phyloP scores from a whole-genome alignment of 1,140 invertebrate genomes.

The Drosophila truncata region DNA sequence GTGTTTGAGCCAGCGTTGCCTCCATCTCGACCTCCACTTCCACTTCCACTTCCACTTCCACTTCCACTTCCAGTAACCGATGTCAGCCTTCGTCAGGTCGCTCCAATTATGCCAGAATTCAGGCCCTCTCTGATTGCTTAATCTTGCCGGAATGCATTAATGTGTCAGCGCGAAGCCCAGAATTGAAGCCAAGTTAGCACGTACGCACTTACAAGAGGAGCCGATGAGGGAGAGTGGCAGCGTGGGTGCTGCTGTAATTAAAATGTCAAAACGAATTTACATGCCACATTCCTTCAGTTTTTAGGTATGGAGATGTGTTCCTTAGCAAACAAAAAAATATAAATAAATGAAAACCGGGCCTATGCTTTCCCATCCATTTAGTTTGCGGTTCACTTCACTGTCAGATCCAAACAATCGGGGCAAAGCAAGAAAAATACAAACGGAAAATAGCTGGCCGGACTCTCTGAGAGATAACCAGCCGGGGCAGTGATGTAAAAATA shows the following conservation, averaged over 20 bases:
- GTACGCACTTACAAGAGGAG: slow-evolving; percentile 17
- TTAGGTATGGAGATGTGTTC: neutral
- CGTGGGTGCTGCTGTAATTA: slow-evolving; percentile 56
- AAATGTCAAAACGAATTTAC: slow-evolving; percentile 65
- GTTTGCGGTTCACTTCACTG: slow-evolving; percentile 54
- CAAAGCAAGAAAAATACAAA: slow-evolving; percentile 35
- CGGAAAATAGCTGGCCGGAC: slow-evolving; percentile 58
- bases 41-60: neutral
- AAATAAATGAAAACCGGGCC: slow-evolving; percentile 30
- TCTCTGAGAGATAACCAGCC: slow-evolving; percentile 25
- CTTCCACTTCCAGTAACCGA: slow-evolving; percentile 1
- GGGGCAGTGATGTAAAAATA: slow-evolving; percentile 55
- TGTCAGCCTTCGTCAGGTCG: slow-evolving; percentile 33
- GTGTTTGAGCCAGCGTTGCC: slow-evolving; percentile 51
- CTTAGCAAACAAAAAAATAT: neutral
- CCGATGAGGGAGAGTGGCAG: too few relatives aligned
- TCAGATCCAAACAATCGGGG: slow-evolving; percentile 45
- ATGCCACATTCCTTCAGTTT: slow-evolving; percentile 43
- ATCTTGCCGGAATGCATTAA: slow-evolving; percentile 78
- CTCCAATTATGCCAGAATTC: slow-evolving; percentile 42
- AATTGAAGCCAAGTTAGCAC: slow-evolving; percentile 43
- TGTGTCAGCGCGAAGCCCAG: slow-evolving; percentile 55
- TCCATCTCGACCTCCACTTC: neutral
- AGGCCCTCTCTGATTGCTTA: slow-evolving; percentile 69
- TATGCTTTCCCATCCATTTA: slow-evolving; percentile 48